Base-by-base conservation (phyloP, 2,797 vertebrate genomes). In the Silurus aristotelis region DNA sequence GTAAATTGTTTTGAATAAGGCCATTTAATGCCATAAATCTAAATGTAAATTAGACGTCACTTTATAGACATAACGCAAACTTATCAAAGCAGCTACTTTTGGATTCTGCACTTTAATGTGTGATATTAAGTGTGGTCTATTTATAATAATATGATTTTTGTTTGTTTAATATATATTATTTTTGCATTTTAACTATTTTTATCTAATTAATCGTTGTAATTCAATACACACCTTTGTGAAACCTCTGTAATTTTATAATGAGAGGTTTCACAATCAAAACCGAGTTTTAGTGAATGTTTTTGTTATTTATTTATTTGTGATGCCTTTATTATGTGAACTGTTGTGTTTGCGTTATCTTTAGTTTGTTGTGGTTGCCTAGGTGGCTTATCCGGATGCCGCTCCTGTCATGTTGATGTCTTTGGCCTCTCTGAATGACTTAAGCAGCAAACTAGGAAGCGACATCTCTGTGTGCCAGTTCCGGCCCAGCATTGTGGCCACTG, bases 371-470 rank as follows among this genome's bases (percentile, higher is more conserved):
- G 1, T 87, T 61, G 80, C 90, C 86, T 85, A 96, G 95, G 93
- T 99, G 91, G 97, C 94, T 13, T 99, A 98, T 89, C 90, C 96
- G 0, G 98, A 99, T 77, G 80, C 87, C 19, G 95, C 93, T 27
- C 96, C 98, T 0, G n/a, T 98, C 85, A 92, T 98, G 95, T 88
- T 99, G 46, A 91, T 99, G 88, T 97, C 98, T 0, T 96, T 97
- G 86, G 94, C 97, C 22, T 99, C 98, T 0, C 84, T 99, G 79
- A 91, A 92, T 0, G 96, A 99, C 84, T 92, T 99, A 76, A 98
- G 96, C 90, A 92, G 87, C 82, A 96, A 91, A 63, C 10, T 98
- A 75, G 95, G 96, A 85, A 93, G 94, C 83, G 96, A 94, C 14
- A 92, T 96, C 46, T 96, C 95, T 0, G 93, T 95, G 83, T 92